Conservation (phyloP, 2,888 invertebrate species). For the Chromoteleia sp. region DNA sequence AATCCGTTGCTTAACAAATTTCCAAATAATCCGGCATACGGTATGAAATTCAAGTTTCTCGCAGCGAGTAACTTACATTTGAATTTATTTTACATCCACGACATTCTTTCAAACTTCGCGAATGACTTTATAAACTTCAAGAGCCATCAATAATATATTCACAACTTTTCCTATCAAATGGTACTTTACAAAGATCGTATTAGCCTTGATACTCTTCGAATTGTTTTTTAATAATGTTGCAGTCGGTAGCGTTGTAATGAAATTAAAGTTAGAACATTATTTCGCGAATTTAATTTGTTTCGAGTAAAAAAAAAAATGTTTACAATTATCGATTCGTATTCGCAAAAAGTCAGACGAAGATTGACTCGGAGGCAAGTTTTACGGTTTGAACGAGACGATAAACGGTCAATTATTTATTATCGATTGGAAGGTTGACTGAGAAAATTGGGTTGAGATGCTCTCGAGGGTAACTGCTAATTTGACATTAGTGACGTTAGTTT, state of each 20-base stretch:
- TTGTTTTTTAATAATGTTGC: conserved; percentile 51
- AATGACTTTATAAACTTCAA: conserved; percentile 69
- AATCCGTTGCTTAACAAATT: conserved; percentile 8
- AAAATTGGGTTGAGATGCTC: not conserved
- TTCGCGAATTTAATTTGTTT: not conserved
- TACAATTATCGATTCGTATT: no score
- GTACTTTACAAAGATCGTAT: conserved; percentile 56
- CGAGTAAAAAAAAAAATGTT: not conserved
- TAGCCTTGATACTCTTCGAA: conserved; percentile 48
- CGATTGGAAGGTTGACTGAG: not conserved
- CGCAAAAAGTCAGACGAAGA: no score
- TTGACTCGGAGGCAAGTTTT: no score
- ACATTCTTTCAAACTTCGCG: conserved; percentile 63
- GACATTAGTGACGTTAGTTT: no score
- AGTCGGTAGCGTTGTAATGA: not conserved
- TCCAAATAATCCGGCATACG: conserved; percentile 19
- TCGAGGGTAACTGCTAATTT: no score
- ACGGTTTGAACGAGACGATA: no score
- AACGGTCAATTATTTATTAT: conserved; percentile 2
- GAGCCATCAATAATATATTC: conserved; percentile 66
- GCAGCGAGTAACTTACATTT: conserved; percentile 59
- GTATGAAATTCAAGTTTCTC: conserved; percentile 41
- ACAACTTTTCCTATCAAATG: conserved; percentile 65
- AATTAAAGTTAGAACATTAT: conserved; percentile 18
- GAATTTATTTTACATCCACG: conserved; percentile 66